phyloP scores from a whole-genome alignment of 2,113 vertebrate genomes.

The Platichthys flesus region DNA sequence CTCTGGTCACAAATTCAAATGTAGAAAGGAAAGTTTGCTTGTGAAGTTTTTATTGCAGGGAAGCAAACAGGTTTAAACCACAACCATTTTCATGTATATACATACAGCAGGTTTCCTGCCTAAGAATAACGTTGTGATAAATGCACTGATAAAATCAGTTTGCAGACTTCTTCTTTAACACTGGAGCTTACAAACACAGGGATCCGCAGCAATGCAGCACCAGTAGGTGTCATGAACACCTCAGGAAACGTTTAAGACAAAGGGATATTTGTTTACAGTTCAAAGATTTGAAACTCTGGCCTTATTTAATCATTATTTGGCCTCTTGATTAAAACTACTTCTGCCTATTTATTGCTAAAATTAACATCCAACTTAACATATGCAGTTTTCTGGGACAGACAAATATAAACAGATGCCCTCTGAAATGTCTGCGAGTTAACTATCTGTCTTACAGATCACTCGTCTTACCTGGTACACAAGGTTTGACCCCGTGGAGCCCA shows the following conservation, averaged over 20 bases:
- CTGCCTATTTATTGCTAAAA: not conserved
- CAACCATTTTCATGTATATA: too few relatives aligned
- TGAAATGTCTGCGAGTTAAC: not conserved
- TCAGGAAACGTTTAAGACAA: not conserved
- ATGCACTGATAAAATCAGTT: too few relatives aligned
- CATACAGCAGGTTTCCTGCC: too few relatives aligned
- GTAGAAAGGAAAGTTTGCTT: too few relatives aligned
- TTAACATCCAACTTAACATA: not conserved
- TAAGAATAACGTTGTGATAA: too few relatives aligned
- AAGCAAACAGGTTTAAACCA: too few relatives aligned
- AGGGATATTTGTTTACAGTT: not conserved
- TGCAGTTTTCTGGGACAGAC: not conserved
- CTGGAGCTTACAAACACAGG: too few relatives aligned
- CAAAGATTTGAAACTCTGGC: not conserved
- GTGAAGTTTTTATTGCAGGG: too few relatives aligned
- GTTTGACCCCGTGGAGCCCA: slow-evolving; percentile 66
- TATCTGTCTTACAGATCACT: slow-evolving; percentile 80
- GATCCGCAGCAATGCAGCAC: too few relatives aligned
- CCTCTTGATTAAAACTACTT: not conserved
- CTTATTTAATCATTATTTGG: not conserved
- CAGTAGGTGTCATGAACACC: too few relatives aligned
- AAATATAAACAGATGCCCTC: not conserved
- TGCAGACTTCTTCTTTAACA: too few relatives aligned
- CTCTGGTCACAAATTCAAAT: too few relatives aligned
- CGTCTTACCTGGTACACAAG: slow-evolving; percentile 94